These are phyloP conservation scores for Orgyia antiqua DNA, from an alignment of 2,888 invertebrate species.

Conservation along the genomic window DNA sequence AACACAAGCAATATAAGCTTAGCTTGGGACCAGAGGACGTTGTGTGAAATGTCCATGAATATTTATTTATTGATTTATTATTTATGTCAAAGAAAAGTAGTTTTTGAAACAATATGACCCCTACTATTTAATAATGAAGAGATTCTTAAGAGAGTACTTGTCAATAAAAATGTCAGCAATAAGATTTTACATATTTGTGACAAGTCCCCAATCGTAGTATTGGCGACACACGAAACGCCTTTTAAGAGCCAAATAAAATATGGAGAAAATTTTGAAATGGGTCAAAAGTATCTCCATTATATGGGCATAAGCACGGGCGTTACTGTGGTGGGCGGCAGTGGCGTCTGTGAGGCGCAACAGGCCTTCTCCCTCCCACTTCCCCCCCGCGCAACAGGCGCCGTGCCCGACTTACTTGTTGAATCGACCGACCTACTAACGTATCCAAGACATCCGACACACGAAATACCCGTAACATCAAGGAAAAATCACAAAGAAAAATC, in stretches of 20 bases:
- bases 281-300: conserved; percentile 58
- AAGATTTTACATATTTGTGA: no score
- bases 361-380: conserved; percentile 51
- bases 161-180: no score
- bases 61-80: no score
- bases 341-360: conserved; percentile 75
- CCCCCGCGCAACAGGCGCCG: conserved; percentile 67
- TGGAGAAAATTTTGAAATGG: conserved; percentile 42
- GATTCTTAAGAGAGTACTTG: no score
- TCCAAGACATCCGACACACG: conserved; percentile 52
- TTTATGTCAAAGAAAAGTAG: no score
- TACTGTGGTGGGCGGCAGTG: conserved; percentile 54
- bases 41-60: no score
- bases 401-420: conserved; percentile 74
- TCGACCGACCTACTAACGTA: conserved; percentile 77
- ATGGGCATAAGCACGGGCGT: conserved; percentile 49
- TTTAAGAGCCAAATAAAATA: conserved; percentile 27
- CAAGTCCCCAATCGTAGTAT: no score
- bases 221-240: conserved; percentile 1
- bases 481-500: conserved; percentile 17
- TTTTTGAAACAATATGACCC: no score
- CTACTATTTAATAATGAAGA: no score
- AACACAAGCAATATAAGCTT: no score
- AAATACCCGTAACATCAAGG: conserved; percentile 35
- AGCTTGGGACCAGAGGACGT: no score